Evolutionary conservation across 2,113 vertebrate genomes (phyloP), one percentile per base, ranked within the genome.

Genomic region (Zosterops hypoxanthus): DNA sequence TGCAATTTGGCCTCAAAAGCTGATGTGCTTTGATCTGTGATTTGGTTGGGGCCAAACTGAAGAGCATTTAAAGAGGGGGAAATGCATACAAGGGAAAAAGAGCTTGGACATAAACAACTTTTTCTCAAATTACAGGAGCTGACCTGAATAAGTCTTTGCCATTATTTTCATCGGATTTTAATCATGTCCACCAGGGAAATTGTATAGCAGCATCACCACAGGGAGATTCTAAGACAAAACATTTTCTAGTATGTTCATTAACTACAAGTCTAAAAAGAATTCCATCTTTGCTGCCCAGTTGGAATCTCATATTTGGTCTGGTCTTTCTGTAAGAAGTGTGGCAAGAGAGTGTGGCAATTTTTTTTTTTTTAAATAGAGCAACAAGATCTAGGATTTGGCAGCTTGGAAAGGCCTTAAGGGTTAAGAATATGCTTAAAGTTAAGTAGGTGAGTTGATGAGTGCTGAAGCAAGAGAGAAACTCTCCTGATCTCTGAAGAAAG

Each of bases 11-110:
- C 85, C 95, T 97, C 95, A 90, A 96, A 97, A 98, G 92, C 94
- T 95, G 94, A 98, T 94, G 72, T 36, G 92, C 96, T 98, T 98
- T 98, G 97, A 98, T 98, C 97, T 97, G 95, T 94, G 95, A 96
- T 75, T 97, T 82, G 88, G 56, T 8, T 76, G 64, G 80, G 94
- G 91, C 91, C 65, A 88, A 96, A 94, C 61, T 93, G 87, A 92
- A 78, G 57, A 88, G 46, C 77, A 76, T 94, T 96, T 94, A 95
- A 91, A 94, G 82, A 95, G 79, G 85, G 87, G 79, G 92, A 95
- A 98, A 88, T 33, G 56, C 5, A 59, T 93, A 49, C 11, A 80
- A 84, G 42, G 23, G 72, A 36, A 57, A 76, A 94, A 73, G 53
- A 78, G 22, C 33, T 81, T 73, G 71, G 46, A 66, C 34, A 66